Percentiles rank a stretch among this genome's conserved stretches.
Conservation (phyloP, 2,113 vertebrate genomes). For the Cephalophus harveyi region DNA sequence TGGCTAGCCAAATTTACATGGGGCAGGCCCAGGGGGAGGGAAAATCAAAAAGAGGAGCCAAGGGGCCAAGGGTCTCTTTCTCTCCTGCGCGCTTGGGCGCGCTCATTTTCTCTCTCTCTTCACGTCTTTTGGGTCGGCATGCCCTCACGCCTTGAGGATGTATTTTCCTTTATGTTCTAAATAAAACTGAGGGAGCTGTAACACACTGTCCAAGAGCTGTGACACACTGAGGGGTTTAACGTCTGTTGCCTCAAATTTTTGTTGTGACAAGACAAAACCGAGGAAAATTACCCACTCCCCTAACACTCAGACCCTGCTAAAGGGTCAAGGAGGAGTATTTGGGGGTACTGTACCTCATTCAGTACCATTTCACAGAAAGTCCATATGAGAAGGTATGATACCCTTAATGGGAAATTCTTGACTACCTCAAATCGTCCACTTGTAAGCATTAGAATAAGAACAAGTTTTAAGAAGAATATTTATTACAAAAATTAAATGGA, state of each 20-base stretch:
- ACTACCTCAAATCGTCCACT: background rate
- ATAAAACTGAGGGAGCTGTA: background rate
- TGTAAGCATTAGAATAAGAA: background rate
- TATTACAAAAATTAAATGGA: background rate
- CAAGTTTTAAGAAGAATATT: background rate
- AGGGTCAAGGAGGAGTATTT: background rate
- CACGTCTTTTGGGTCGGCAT: background rate
- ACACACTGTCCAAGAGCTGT: background rate
- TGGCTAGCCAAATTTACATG: background rate
- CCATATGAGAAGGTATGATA: background rate
- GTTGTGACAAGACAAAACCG: background rate
- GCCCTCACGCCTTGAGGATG: background rate
- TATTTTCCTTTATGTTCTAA: background rate
- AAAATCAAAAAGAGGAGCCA: background rate
- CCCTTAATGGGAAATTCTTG: background rate
- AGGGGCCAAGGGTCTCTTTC: background rate
- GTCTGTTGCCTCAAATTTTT: background rate
- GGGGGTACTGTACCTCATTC: background rate
- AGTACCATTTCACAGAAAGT: background rate
- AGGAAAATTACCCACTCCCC: background rate
- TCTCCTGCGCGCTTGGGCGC: rapidly evolving
- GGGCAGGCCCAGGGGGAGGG: background rate
- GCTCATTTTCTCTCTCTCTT: background rate
- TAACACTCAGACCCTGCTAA: background rate
- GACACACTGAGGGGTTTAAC: rapidly evolving